phyloP scores from a whole-genome alignment of 2,888 invertebrate species.

The Apodemia mormo region DNA sequence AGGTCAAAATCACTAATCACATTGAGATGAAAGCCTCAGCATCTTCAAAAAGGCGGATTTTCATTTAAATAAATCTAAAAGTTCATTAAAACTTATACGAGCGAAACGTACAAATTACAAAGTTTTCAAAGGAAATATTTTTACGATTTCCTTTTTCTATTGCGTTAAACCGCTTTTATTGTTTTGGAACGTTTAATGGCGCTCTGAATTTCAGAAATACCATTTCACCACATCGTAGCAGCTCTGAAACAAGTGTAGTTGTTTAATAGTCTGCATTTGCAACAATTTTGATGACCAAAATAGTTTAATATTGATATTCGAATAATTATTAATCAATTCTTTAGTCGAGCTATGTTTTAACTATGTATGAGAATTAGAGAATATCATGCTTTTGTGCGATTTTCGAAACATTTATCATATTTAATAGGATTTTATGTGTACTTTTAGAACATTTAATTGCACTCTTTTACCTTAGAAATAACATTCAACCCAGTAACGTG shows the following conservation, averaged over 20 bases:
- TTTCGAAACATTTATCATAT: no score
- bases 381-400: no score
- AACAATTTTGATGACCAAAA: not conserved
- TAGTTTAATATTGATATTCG: not conserved
- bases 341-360: no score
- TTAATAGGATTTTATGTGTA: no score
- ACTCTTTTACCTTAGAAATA: no score
- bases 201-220: not conserved
- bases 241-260: not conserved
- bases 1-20: not conserved
- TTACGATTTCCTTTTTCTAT: constrained; percentile 21
- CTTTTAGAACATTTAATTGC: no score
- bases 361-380: no score
- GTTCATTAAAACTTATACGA: constrained; percentile 18
- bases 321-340: no score
- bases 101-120: constrained; percentile 15
- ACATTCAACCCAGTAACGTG: no score
- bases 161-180: constrained; percentile 16
- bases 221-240: not conserved
- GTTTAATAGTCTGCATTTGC: not conserved
- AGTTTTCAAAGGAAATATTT: constrained; percentile 17
- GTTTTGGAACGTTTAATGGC: constrained; percentile 12
- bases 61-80: constrained; percentile 2
- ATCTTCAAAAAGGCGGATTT: not conserved
- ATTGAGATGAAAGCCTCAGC: not conserved